Evolutionary conservation across 2,113 vertebrate genomes (phyloP).

Genomic region (mouse (Mus musculus)): GRCm39 chr6:51647501-51648000

Average conservation of each 20-base stretch:
- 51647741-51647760: fast-evolving
- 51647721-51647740: background rate
- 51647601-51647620: slow-evolving; percentile 25
- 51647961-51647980: background rate
- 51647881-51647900: background rate
- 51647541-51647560: slow-evolving; percentile 6
- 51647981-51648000: background rate
- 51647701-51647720: background rate
- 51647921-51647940: background rate
- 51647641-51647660: background rate
- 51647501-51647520: slow-evolving; percentile 25
- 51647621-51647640: background rate
- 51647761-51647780: too few relatives aligned
- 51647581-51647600: background rate
- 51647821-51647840: background rate
- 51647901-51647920: background rate
- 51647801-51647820: background rate
- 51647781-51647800: background rate
- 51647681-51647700: background rate
- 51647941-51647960: background rate
- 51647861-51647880: background rate
- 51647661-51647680: background rate
- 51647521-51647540: background rate
- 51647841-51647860: background rate
- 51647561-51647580: background rate